Percentiles rank a stretch among this genome's conserved stretches.
These are phyloP conservation scores for Epinephelus cyanopodus DNA, from an alignment of 2,113 vertebrate species.

Conservation along the genomic window DNA sequence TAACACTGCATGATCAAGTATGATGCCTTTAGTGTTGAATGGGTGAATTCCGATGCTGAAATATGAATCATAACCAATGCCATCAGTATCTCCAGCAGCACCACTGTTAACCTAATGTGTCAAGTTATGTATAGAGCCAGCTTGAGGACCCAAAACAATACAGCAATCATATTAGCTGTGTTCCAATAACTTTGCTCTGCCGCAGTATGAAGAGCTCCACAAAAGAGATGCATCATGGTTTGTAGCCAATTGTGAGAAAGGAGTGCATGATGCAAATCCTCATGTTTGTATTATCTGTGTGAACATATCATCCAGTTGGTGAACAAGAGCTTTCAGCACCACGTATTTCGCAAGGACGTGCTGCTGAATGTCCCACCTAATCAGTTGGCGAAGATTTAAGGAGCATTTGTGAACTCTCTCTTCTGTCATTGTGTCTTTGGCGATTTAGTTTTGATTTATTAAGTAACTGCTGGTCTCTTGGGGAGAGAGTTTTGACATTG, in stretches of 20 bases:
- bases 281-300: not conserved
- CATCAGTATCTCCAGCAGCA: not conserved
- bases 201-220: not conserved
- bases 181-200: not conserved
- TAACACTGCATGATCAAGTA: not conserved
- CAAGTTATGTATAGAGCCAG: not conserved
- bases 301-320: not conserved
- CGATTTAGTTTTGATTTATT: constrained; percentile 50
- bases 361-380: not conserved
- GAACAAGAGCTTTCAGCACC: not conserved
- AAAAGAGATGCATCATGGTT: not conserved
- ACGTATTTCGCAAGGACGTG: not conserved
- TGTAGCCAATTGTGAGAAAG: not conserved
- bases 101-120: not conserved
- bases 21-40: too few species aligned
- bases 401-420: not conserved
- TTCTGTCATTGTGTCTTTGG: constrained; percentile 30
- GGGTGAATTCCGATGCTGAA: not conserved
- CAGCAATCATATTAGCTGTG: not conserved
- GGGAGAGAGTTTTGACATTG: constrained; percentile 30
- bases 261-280: not conserved
- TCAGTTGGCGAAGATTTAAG: constrained; percentile 32
- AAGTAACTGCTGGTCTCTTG: constrained; percentile 21
- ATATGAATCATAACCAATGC: too few species aligned
- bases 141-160: not conserved